Conservation (phyloP, 2,888 invertebrate species). For the Taphrorychus bicolor region DNA sequence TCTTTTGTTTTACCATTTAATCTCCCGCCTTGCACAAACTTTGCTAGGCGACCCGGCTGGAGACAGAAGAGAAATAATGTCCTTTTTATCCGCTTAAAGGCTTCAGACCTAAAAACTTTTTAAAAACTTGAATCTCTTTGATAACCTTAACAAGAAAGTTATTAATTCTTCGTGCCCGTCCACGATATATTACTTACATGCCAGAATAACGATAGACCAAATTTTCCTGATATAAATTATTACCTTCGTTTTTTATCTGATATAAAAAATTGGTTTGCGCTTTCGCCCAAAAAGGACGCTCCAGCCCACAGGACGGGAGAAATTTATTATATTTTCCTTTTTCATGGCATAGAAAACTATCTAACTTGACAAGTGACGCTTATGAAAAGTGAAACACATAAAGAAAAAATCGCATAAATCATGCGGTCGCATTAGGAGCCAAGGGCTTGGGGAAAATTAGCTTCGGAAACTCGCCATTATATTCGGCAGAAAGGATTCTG, state of each 20-base stretch:
- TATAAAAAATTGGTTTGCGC: constrained; percentile 17
- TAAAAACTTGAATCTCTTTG: background rate
- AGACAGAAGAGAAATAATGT: background rate
- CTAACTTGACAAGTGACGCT: constrained; percentile 30
- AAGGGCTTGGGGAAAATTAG: constrained; percentile 33
- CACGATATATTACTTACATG: background rate
- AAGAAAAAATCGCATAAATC: constrained; percentile 38
- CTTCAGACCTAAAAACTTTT: background rate
- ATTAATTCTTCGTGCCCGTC: background rate
- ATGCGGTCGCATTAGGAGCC: constrained; percentile 28
- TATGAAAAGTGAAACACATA: constrained; percentile 37
- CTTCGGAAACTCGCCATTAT: constrained; percentile 28
- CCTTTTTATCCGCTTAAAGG: constrained; percentile 15
- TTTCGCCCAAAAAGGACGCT: background rate
- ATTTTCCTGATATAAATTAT: background rate
- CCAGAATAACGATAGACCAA: background rate
- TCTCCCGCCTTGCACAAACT: constrained; percentile 17
- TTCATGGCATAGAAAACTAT: constrained; percentile 27
- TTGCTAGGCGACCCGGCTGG: background rate
- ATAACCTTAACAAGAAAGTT: background rate
- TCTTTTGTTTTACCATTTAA: constrained; percentile 22
- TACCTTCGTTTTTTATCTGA: constrained; percentile 3
- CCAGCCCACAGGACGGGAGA: background rate
- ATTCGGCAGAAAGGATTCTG: constrained; percentile 16
- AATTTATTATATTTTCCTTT: constrained; percentile 31